Percentiles rank a stretch among this genome's conserved stretches.
Conservation (phyloP, 2,888 invertebrate species). For the Drosophila ezoana region DNA sequence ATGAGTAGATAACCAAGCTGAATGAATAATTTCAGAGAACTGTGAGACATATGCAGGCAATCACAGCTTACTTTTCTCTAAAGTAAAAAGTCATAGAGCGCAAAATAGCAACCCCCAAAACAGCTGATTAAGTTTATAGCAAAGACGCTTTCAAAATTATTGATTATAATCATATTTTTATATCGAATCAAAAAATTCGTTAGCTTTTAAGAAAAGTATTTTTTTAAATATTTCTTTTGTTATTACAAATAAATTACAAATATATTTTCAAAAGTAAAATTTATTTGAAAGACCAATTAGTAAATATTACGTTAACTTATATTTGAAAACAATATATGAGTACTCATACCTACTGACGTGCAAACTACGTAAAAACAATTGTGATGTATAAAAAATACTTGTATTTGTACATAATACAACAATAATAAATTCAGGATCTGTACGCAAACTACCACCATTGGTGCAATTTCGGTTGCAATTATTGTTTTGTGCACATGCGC, state of each 20-base stretch:
- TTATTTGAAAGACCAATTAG: too few species aligned
- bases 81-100: constrained; percentile 8
- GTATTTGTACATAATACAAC: too few species aligned
- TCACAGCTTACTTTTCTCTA: constrained; percentile 3
- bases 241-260: too few species aligned
- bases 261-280: too few species aligned
- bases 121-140: constrained; percentile 13
- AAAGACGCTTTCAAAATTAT: neutral
- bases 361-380: neutral
- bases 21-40: constrained; percentile 23
- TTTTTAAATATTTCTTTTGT: too few species aligned
- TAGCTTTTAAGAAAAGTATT: too few species aligned
- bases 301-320: too few species aligned
- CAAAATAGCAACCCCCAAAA: constrained; percentile 10
- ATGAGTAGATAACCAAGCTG: constrained; percentile 19
- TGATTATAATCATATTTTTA: neutral
- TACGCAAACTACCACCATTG: too few species aligned
- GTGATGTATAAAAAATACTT: neutral
- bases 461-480: too few species aligned
- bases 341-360: neutral
- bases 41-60: constrained; percentile 13
- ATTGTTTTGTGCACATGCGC: too few species aligned
- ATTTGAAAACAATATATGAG: neutral
- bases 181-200: neutral
- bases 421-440: too few species aligned